These are phyloP conservation scores for Cariama cristata DNA, from an alignment of 2,113 vertebrate species.

Conservation along the genomic window DNA sequence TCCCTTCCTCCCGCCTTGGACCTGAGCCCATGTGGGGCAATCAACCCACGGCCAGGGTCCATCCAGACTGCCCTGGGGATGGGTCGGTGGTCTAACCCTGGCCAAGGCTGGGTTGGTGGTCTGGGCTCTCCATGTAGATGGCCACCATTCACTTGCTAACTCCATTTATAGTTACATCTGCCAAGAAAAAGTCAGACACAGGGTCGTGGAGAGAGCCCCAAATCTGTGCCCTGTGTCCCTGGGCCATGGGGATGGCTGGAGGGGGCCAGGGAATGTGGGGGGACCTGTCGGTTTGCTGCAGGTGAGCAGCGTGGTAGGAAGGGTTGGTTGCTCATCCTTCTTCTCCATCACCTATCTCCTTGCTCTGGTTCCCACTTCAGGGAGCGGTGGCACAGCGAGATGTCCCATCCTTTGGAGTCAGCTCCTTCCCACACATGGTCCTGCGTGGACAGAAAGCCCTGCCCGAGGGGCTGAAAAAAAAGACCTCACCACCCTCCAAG, in stretches of 20 bases:
- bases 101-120: not conserved
- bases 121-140: not conserved
- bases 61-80: too few species aligned
- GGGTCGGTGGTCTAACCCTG: not conserved
- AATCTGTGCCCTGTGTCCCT: not conserved
- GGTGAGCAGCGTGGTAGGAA: not conserved
- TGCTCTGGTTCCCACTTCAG: not conserved
- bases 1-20: not conserved
- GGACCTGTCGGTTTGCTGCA: not conserved
- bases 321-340: not conserved
- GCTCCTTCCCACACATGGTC: accelerated
- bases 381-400: accelerated
- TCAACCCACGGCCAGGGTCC: accelerated
- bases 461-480: not conserved
- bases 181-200: not conserved
- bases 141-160: not conserved
- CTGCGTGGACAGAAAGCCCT: not conserved
- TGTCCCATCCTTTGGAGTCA: accelerated
- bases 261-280: too few species aligned
- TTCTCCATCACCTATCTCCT: not conserved
- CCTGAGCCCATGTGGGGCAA: not conserved
- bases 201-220: not conserved
- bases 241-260: not conserved
- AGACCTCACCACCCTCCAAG: not conserved
- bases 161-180: not conserved